Conservation (phyloP, 2,113 vertebrate genomes). For the Thunnus maccoyii region DNA sequence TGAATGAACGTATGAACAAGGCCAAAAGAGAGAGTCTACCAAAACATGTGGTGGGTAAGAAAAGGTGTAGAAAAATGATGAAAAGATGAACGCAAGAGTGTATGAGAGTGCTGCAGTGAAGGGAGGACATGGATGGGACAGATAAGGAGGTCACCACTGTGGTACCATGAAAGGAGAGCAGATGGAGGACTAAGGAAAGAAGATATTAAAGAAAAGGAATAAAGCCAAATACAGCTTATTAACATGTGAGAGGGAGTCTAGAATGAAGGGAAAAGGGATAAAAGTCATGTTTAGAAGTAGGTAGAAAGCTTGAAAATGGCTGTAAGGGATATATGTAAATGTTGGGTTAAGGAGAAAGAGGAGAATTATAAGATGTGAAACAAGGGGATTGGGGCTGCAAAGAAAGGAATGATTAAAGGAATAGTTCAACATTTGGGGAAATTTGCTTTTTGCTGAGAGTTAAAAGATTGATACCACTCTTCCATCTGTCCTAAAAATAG, state of each 20-base stretch:
- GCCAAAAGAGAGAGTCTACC: neutral
- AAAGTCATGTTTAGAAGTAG: constrained; percentile 20
- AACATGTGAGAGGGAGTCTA: neutral
- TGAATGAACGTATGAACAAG: neutral
- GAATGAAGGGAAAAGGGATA: neutral
- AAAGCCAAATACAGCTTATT: constrained; percentile 15
- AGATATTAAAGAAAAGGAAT: neutral
- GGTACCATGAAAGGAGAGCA: constrained; percentile 7
- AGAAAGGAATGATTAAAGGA: neutral
- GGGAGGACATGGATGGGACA: neutral
- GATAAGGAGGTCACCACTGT: constrained; percentile 25
- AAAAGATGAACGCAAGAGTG: neutral
- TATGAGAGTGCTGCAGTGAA: neutral
- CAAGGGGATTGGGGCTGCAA: neutral
- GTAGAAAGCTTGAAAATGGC: constrained; percentile 2
- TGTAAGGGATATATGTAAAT: constrained; percentile 25
- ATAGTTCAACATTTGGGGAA: neutral
- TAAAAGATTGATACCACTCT: neutral
- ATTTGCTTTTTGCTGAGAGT: accelerated
- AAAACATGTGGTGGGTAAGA: neutral
- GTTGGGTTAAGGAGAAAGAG: neutral
- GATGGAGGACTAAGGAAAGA: constrained; percentile 39
- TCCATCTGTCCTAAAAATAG: neutral
- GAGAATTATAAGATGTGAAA: neutral
- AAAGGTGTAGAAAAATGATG: neutral